Evolutionary conservation across 2,888 invertebrate species (phyloP).

Genomic region (Morpho achilles): DNA sequence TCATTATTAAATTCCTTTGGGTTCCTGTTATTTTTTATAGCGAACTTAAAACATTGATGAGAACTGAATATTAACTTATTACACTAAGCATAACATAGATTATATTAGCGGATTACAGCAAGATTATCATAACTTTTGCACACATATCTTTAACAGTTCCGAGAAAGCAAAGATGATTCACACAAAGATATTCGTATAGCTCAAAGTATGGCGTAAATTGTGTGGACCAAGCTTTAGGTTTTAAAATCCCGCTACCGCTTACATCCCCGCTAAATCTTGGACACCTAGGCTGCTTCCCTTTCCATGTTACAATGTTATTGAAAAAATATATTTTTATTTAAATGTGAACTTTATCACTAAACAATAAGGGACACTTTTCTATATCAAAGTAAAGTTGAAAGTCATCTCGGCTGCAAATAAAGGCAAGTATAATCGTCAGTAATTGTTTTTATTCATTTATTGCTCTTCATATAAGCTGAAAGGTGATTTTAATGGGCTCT

Average conservation of each 20-base stretch:
- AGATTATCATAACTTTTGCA: too few relatives aligned
- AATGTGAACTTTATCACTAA: slow-evolving; percentile 27
- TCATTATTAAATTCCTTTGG: too few relatives aligned
- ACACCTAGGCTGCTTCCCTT: slow-evolving; percentile 16
- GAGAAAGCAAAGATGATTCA: too few relatives aligned
- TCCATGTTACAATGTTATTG: slow-evolving; percentile 24
- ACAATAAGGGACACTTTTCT: slow-evolving; percentile 6
- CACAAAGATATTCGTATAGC: too few relatives aligned
- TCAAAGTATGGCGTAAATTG: too few relatives aligned
- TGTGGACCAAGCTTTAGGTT: too few relatives aligned
- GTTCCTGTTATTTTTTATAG: background rate
- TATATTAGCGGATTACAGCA: too few relatives aligned
- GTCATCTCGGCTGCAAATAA: slow-evolving; percentile 8
- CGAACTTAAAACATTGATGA: too few relatives aligned
- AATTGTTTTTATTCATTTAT: slow-evolving; percentile 76
- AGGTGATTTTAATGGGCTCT: slow-evolving; percentile 59
- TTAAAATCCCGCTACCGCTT: slow-evolving; percentile 6
- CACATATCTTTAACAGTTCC: too few relatives aligned
- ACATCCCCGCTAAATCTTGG: slow-evolving; percentile 1
- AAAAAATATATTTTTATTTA: slow-evolving; percentile 18
- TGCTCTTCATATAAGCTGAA: slow-evolving; percentile 50
- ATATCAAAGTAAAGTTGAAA: background rate
- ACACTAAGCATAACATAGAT: too few relatives aligned
- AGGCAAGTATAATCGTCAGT: slow-evolving; percentile 39
- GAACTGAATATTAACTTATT: too few relatives aligned